These are phyloP conservation scores for Microchirus variegatus DNA, from an alignment of 2,797 vertebrate genomes.

Conservation along the genomic window DNA sequence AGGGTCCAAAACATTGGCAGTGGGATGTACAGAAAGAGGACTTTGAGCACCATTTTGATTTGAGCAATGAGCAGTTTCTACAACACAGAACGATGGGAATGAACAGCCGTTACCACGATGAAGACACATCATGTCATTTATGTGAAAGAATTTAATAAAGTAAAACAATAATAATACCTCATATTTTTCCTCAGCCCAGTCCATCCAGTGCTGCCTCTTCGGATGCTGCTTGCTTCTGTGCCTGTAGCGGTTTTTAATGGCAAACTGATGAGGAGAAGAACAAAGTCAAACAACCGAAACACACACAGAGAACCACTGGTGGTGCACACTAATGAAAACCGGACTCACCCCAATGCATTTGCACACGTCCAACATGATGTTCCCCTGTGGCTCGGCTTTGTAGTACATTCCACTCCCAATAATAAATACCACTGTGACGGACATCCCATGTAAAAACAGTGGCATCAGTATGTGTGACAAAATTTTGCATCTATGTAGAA, in stretches of 20 bases:
- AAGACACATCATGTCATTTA: slow-evolving; percentile 1
- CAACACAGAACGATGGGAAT: slow-evolving; percentile 25
- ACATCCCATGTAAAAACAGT: slow-evolving; percentile 12
- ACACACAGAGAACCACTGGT: no score
- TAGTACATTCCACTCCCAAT: slow-evolving; percentile 90
- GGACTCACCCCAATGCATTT: slow-evolving; percentile 89
- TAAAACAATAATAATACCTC: slow-evolving; percentile 75
- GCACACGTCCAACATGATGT: slow-evolving; percentile 88
- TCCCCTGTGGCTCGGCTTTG: slow-evolving; percentile 91
- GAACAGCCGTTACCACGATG: not conserved
- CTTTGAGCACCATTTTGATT: slow-evolving; percentile 92
- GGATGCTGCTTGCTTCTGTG: slow-evolving; percentile 85
- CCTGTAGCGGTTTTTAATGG: slow-evolving; percentile 88
- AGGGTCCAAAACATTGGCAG: slow-evolving; percentile 98
- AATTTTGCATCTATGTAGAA: slow-evolving; percentile 7
- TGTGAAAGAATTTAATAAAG: not conserved
- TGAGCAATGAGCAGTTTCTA: slow-evolving; percentile 93
- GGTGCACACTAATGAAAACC: not conserved
- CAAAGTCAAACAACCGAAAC: slow-evolving; percentile 5
- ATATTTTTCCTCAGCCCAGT: slow-evolving; percentile 95
- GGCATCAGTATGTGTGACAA: slow-evolving; percentile 1
- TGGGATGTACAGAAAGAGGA: slow-evolving; percentile 94
- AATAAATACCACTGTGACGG: slow-evolving; percentile 88
- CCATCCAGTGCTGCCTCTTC: slow-evolving; percentile 93
- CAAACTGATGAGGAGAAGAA: slow-evolving; percentile 81